These are phyloP conservation scores for Dynastes hyllus DNA, from an alignment of 2,888 invertebrate species.

Conservation along the genomic window DNA sequence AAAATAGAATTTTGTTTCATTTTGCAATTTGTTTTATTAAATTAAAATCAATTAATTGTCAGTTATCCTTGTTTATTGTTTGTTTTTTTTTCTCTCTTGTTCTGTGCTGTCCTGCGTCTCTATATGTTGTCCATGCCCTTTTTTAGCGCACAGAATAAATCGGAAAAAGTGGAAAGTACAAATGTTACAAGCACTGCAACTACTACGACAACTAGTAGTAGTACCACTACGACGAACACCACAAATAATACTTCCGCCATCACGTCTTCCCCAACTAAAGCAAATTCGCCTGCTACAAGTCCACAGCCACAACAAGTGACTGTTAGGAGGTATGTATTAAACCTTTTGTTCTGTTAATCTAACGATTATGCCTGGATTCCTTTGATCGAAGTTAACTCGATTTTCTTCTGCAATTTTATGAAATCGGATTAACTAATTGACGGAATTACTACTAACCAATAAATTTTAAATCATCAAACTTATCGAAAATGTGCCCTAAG, in stretches of 20 bases:
- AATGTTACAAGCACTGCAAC: conserved; percentile 48
- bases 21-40: conserved; percentile 39
- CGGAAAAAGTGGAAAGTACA: conserved; percentile 53
- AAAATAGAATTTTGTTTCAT: conserved; percentile 33
- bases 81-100: conserved; percentile 34
- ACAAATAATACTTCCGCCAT: conserved; percentile 59
- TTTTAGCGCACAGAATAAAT: conserved; percentile 60
- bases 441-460: not conserved
- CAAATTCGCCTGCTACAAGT: conserved; percentile 65
- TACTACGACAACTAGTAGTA: conserved; percentile 54
- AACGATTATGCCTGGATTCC: not conserved
- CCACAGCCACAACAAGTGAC: conserved; percentile 70
- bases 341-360: not conserved
- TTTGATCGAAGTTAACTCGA: not conserved
- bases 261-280: conserved; percentile 64
- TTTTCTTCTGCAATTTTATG: not conserved
- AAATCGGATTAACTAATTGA: not conserved
- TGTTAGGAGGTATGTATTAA: conserved; percentile 72
- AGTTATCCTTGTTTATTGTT: conserved; percentile 34
- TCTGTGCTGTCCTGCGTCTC: conserved; percentile 39
- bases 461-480: not conserved
- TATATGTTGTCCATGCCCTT: conserved; percentile 40
- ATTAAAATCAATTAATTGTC: conserved; percentile 29
- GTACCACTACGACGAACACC: conserved; percentile 55
- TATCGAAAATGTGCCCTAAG: not conserved